Evolutionary conservation across 23 tunicate species (phyloP).

Genomic region (Styela plicata): DNA sequence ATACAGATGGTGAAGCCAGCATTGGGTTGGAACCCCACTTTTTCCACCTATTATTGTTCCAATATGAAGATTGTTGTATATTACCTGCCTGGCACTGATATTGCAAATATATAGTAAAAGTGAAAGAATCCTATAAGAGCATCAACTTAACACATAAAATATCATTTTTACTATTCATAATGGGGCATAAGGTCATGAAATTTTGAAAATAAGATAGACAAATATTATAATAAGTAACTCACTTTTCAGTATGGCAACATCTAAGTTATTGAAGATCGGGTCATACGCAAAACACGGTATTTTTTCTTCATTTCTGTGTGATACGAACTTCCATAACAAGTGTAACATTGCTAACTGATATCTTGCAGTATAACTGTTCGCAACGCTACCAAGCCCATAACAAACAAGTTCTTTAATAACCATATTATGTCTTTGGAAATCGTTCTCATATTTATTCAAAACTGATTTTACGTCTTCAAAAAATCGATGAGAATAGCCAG

Average conservation of each 20-base stretch:
- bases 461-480: neutral
- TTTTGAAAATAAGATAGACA: neutral
- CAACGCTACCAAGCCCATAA: slow-evolving; percentile 57
- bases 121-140: too few relatives aligned
- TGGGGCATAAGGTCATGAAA: too few relatives aligned
- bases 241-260: slow-evolving; percentile 27
- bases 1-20: too few relatives aligned
- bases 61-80: too few relatives aligned
- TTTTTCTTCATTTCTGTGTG: neutral
- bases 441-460: neutral
- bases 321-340: neutral
- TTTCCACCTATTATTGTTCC: too few relatives aligned
- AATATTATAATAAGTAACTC: neutral
- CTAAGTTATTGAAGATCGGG: slow-evolving; percentile 37
- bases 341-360: slow-evolving; percentile 45
- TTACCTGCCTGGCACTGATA: too few relatives aligned
- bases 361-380: slow-evolving; percentile 8
- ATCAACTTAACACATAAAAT: too few relatives aligned
- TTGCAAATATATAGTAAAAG: too few relatives aligned
- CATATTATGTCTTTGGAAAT: neutral
- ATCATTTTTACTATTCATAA: too few relatives aligned
- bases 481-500: neutral
- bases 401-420: slow-evolving; percentile 35
- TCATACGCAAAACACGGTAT: slow-evolving; percentile 35
- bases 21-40: too few relatives aligned